Evolutionary conservation across 2,888 invertebrate genomes (phyloP), one percentile per base, ranked within the genome.

Genomic region (Clistopyga incitator): DNA sequence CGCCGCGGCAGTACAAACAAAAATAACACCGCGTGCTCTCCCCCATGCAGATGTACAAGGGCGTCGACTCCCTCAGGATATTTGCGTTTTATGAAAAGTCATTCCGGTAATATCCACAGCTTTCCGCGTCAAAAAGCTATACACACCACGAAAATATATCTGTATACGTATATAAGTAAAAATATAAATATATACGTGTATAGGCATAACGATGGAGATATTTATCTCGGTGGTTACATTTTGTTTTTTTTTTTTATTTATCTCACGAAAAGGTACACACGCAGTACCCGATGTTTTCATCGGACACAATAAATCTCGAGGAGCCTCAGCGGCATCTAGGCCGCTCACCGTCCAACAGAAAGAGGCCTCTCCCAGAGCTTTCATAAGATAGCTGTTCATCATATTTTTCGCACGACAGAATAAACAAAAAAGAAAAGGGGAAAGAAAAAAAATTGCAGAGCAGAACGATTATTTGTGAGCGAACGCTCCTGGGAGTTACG

Each of bases 381-480:
- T 61, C 70, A 42, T 50, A 64, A 71, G 50, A 61, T 71, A 25
- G 71, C 52, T 71, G 68, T 70, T 78, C 68, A 68, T 78, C 77
- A 78, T 78, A 70, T 78, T 78, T 77, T 78, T 78, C 67, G 56
- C 56, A 56, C 45, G 67, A 68, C 61, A 47, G 59, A 64, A 38
- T 23, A 52, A 18, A 29, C 50, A 29, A 50, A 20, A 25, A 29
- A 29, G 29, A 45, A 70, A 54, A 52, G 11, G 23, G 25, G 29
- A 65, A 18, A 15, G 47, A 25, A 45, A 78, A 75, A 54, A 72
- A 72, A 82, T 81, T 68, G 68, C 64, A 50, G 38, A 71, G 64
- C 77, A 59, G 54, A 79, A 75, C 38, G 76, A 82, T 82, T 82
- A 85, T 82, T 85, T 79, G 82, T 79, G 81, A 29, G 64, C 59